phyloP scores from a whole-genome alignment of 2,113 vertebrate species.

The Dipodomys spectabilis region DNA sequence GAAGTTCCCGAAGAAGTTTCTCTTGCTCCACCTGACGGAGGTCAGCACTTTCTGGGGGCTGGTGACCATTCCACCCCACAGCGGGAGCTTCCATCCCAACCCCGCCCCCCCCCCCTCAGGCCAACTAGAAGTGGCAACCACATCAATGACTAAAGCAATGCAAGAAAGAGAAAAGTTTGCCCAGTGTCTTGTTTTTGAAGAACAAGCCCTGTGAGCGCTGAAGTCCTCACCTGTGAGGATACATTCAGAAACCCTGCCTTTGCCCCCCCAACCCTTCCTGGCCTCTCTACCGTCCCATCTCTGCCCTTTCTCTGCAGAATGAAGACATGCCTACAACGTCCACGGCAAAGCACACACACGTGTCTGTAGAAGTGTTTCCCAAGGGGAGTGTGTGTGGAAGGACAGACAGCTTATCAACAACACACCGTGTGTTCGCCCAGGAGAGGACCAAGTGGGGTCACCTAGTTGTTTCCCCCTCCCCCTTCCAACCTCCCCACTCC shows the following conservation, averaged over 20 bases:
- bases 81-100: background rate
- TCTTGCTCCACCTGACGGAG: slow-evolving; percentile 65
- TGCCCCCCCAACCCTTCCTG: background rate
- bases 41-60: background rate
- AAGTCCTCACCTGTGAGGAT: slow-evolving; percentile 1
- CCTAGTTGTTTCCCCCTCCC: slow-evolving; percentile 7
- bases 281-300: background rate
- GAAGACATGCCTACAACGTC: background rate
- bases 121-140: slow-evolving; percentile 1
- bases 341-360: slow-evolving; percentile 1
- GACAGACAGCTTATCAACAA: slow-evolving; percentile 45
- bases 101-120: no score
- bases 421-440: slow-evolving; percentile 18
- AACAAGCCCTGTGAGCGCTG: slow-evolving; percentile 31
- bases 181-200: slow-evolving; percentile 53
- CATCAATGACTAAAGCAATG: background rate
- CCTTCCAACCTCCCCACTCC: background rate
- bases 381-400: background rate
- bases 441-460: slow-evolving; percentile 60
- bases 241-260: slow-evolving; percentile 46
- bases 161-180: slow-evolving; percentile 3
- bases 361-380: slow-evolving; percentile 51
- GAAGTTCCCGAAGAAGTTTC: slow-evolving; percentile 71
- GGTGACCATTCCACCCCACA: background rate
- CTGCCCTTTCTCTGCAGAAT: slow-evolving; percentile 3